phyloP scores from a whole-genome alignment of 1,140 invertebrate species.

The Condylostylus longicornis region DNA sequence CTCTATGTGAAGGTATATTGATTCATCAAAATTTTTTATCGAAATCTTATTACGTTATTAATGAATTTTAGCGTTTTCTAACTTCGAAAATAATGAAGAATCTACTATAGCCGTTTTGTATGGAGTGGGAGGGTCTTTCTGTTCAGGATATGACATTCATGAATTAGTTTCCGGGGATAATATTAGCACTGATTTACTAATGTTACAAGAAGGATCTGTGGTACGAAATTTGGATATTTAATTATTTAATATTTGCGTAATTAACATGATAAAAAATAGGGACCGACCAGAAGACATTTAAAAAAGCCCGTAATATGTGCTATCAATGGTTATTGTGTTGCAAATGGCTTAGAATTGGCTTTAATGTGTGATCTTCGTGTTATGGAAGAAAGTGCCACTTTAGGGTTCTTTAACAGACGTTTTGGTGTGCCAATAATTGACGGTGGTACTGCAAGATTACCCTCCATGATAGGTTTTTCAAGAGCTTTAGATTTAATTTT shows the following conservation, averaged over 20 bases:
- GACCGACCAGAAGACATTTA: constrained; percentile 45
- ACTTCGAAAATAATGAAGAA: constrained; percentile 61
- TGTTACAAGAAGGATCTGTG: constrained; percentile 28
- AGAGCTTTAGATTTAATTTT: constrained; percentile 75
- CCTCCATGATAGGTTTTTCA: constrained; percentile 64
- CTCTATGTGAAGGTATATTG: constrained; percentile 47
- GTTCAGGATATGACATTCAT: constrained; percentile 72
- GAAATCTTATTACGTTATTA: no score
- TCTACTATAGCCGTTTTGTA: constrained; percentile 61
- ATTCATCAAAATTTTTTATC: no score
- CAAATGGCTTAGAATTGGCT: constrained; percentile 77
- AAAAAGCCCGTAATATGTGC: constrained; percentile 76
- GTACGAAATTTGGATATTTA: constrained; percentile 3
- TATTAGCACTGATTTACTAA: constrained; percentile 26
- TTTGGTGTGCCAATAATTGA: constrained; percentile 80
- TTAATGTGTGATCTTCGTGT: constrained; percentile 80
- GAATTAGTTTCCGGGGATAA: constrained; percentile 36
- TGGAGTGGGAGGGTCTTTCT: constrained; percentile 81
- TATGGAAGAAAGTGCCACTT: constrained; percentile 63
- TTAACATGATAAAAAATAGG: constrained; percentile 28
- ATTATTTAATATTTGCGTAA: background rate
- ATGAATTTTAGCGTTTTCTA: constrained; percentile 60
- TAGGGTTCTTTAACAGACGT: constrained; percentile 70
- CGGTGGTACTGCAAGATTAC: constrained; percentile 63
- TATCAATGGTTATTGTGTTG: constrained; percentile 74